These are phyloP conservation scores for Lagodon rhomboides DNA, from an alignment of 2,797 vertebrate species.

Conservation along the genomic window DNA sequence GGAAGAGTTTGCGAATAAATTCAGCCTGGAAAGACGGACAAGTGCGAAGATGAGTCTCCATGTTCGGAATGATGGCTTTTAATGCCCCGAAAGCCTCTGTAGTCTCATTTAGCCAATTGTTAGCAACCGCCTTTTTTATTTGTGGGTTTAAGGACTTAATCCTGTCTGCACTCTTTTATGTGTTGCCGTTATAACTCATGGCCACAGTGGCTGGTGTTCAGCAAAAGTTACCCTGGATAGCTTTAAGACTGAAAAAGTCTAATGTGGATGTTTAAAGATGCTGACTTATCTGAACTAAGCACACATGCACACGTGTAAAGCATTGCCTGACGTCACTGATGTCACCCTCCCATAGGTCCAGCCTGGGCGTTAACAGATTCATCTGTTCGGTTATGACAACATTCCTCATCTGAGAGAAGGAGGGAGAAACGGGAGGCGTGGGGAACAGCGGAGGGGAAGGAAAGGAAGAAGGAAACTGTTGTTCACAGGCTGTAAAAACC, in stretches of 20 bases:
- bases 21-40: too few species aligned
- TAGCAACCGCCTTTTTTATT: too few species aligned
- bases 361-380: constrained; percentile 75
- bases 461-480: constrained; percentile 57
- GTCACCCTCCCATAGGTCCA: constrained; percentile 74
- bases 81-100: too few species aligned
- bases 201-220: background rate
- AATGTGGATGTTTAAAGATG: constrained; percentile 12
- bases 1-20: too few species aligned
- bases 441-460: background rate
- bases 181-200: background rate
- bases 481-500: constrained; percentile 73
- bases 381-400: constrained; percentile 74
- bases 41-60: too few species aligned
- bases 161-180: background rate
- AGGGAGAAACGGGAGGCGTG: constrained; percentile 14
- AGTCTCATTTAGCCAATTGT: too few species aligned
- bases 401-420: constrained; percentile 53
- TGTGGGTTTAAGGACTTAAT: too few species aligned
- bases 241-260: background rate
- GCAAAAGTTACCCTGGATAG: background rate
- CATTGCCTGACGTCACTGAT: constrained; percentile 63
- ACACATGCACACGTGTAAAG: constrained; percentile 50
- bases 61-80: too few species aligned
- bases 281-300: constrained; percentile 31